A percentile compares a stretch with the other conserved stretches of the same genome.
Conservation (phyloP, 2,888 invertebrate species). For the Acronicta psi region DNA sequence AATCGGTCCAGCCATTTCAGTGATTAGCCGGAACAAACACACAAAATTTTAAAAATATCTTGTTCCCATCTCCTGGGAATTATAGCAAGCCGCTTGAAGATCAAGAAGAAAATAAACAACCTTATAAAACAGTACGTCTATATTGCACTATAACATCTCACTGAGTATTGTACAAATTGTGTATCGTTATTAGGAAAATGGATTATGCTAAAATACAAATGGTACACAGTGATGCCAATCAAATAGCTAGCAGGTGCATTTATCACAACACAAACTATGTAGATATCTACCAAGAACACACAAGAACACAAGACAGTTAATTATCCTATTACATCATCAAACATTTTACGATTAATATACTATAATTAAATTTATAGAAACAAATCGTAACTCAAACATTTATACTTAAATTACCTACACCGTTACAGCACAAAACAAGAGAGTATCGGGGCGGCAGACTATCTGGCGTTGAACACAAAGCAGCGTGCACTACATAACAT, state of each 20-base stretch:
- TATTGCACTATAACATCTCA: slow-evolving; percentile 89
- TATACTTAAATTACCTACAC: background rate
- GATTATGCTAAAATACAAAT: slow-evolving; percentile 66
- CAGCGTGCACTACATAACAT: slow-evolving; percentile 10
- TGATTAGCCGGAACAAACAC: no score
- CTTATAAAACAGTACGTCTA: slow-evolving; percentile 85
- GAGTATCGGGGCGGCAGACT: slow-evolving; percentile 17
- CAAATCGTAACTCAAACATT: background rate
- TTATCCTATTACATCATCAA: slow-evolving; percentile 53
- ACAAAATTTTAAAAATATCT: no score
- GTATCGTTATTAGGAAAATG: slow-evolving; percentile 68
- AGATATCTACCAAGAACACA: slow-evolving; percentile 34
- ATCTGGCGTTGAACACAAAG: slow-evolving; percentile 21
- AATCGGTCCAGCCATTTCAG: no score
- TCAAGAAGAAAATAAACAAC: slow-evolving; percentile 61
- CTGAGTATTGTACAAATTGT: slow-evolving; percentile 85
- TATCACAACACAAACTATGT: slow-evolving; percentile 55
- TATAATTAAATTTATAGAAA: slow-evolving; percentile 4
- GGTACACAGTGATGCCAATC: slow-evolving; percentile 70
- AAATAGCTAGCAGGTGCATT: slow-evolving; percentile 72
- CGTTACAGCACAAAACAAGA: slow-evolving; percentile 23
- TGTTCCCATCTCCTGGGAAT: no score
- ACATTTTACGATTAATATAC: slow-evolving; percentile 14
- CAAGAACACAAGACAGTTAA: slow-evolving; percentile 35
- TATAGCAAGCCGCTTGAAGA: no score